Base-by-base conservation (phyloP, 2,888 invertebrate species). In the Steinernema carpocapsae region DNA sequence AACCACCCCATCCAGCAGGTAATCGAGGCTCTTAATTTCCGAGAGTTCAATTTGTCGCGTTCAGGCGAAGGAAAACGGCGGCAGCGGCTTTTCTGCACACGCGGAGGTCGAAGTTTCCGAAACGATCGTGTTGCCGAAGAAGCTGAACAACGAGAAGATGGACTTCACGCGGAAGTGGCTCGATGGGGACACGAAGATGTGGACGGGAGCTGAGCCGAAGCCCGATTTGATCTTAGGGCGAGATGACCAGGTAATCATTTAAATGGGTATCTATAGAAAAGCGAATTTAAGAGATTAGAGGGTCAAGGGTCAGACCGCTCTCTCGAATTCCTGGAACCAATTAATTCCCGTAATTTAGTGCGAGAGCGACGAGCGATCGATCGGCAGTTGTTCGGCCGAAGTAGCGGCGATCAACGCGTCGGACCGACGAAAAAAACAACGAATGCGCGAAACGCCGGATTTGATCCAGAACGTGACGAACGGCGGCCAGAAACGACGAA, bases 121-220 rank as follows among this genome's bases (percentile, higher is more conserved):
- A 76, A 85, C 86, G 1, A 80, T 86, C 59, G 84, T 84, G 19
- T 78, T 86, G 19, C 83, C 85, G 22, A 78, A 79, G 56, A 72
- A 72, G 32, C 19, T 51, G 46, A 48, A 45, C 56, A 78, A 79
- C 19, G 82, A 86, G 76, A 84, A 86, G 76, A 80, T 86, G 82
- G 86, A 86, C 76, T 86, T 86, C 79, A 86, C 86, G 7, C 74
- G 84, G 72, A 74, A 85, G 75, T 86, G 86, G 86, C 78, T 86
- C 17, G 79, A 79, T 10, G 84, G 85, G 71, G 85, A 85, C 74
- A 78, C 83, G 51, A 80, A 78, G 24, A 70, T 75, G 14, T 80
- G 80, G 81, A 76, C 72, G 51, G 72, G 56, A 22, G 14, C 56
- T 2, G 56, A 56, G 56, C 56, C 56, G 26, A 56, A 56, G 51